These are phyloP conservation scores for Galagoides demidoff DNA, from an alignment of 2,797 vertebrate species.

Conservation along the genomic window DNA sequence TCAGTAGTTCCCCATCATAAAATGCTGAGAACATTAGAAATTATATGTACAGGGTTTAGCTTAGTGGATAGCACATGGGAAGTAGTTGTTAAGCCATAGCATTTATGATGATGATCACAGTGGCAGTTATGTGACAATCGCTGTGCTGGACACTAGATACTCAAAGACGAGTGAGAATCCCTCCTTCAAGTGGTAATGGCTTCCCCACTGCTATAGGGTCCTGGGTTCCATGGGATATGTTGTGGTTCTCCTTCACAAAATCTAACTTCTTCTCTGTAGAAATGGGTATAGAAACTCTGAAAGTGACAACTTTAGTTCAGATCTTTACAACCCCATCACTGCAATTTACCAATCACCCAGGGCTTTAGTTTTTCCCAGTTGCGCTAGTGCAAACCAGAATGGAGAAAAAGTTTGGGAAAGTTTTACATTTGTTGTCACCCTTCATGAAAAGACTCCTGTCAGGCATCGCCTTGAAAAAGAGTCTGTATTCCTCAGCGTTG, in stretches of 20 bases:
- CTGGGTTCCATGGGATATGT: too few species aligned
- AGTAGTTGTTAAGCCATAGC: neutral
- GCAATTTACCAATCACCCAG: too few species aligned
- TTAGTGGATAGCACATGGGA: neutral
- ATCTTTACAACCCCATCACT: neutral
- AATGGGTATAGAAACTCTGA: conserved; percentile 20
- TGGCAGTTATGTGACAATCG: neutral
- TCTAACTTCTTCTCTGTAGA: neutral
- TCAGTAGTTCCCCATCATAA: neutral
- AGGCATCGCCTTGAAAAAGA: too few species aligned
- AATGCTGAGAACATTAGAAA: neutral
- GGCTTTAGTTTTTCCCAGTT: too few species aligned
- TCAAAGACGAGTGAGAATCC: neutral
- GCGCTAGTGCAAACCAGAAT: too few species aligned
- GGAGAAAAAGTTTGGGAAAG: too few species aligned
- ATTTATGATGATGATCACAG: neutral
- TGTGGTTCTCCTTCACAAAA: neutral
- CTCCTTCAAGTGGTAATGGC: neutral
- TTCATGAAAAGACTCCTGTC: too few species aligned
- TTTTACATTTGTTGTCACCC: too few species aligned
- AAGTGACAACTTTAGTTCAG: neutral
- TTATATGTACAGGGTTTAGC: neutral
- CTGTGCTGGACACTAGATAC: neutral
- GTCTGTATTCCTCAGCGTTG: too few species aligned
- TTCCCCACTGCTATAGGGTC: neutral